Base-by-base conservation (phyloP, 1,140 invertebrate species). In the Uloborus diversus region DNA sequence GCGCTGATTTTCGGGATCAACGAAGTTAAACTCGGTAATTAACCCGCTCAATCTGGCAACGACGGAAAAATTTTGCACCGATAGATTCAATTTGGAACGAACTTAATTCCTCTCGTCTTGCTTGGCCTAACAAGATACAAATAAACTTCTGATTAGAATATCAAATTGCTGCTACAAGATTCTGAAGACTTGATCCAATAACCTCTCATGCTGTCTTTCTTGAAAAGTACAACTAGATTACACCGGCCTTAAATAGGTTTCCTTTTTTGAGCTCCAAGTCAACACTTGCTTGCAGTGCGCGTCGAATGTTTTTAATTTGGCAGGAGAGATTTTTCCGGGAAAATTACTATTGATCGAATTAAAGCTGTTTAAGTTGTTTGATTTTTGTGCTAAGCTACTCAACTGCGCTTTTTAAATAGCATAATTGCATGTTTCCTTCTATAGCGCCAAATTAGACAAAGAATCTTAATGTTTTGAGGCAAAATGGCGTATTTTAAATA, bases 21-120 rank as follows among this genome's bases (percentile, higher is more conserved):
- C 71, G 32, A 62, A 75, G 71, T 75, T 64, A 75, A 75, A 75
- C 37, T 75, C 59, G 53, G 35, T 75, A 75, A 75, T 75, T 75
- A 75, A 75, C 71, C 59, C 59, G 59, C 71, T 75, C 71, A 75
- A 75, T 75, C 71, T 75, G 71, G 59, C 30, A 75, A 68, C 11
- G 64, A 51, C 35, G 64, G 33, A 61, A 73, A 61, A 73, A 17
- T 73, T 61, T 37, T 42, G 23, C 69, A 20, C 51, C 69, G 69
- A 73, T 73, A 53, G 69, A 73, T 73, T 73, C 69, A 73, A 73
- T 73, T 73, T 73, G 56, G 35, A 73, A 35, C 30, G 47, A 73
- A 73, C 69, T 61, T 73, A 73, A 73, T 61, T 65, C 56, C 57
- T 32, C 61, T 70, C 37, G 42, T 49, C 49, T 28, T 27, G 25